Conservation (phyloP, 2,888 invertebrate species). For the Xanthia togata region DNA sequence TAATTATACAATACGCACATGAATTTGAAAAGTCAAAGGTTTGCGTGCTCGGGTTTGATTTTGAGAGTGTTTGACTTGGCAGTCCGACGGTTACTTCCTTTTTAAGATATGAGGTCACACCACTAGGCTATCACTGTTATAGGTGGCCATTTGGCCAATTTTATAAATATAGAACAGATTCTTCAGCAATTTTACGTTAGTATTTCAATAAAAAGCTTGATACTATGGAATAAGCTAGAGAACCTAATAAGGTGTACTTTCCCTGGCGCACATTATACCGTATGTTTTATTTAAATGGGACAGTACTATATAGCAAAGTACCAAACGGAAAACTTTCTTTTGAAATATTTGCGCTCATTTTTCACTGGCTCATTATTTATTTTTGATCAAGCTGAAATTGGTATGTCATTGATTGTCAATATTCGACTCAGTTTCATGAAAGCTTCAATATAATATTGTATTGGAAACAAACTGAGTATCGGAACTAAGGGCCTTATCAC, state of each 20-base stretch:
- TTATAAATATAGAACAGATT: neutral
- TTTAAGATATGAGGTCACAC: too few relatives aligned
- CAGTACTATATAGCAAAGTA: neutral
- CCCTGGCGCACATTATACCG: neutral
- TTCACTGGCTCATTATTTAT: too few relatives aligned
- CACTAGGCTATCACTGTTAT: too few relatives aligned
- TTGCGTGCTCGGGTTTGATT: neutral
- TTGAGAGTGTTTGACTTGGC: neutral
- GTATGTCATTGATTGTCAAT: neutral
- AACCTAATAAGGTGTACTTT: slow-evolving; percentile 34
- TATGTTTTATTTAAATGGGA: slow-evolving; percentile 1
- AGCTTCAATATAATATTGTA: neutral
- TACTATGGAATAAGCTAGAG: slow-evolving; percentile 13
- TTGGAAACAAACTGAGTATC: neutral
- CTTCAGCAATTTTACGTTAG: neutral
- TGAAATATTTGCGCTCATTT: slow-evolving; percentile 3
- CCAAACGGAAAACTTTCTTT: neutral
- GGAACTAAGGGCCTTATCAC: neutral
- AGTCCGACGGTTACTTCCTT: too few relatives aligned
- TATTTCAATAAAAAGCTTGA: slow-evolving; percentile 24
- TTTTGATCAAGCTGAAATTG: neutral
- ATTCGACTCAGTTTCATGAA: neutral
- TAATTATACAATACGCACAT: neutral
- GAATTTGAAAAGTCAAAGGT: too few relatives aligned
- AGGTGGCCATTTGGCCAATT: too few relatives aligned